phyloP scores from a whole-genome alignment of 2,113 vertebrate species.

The Urocolius indicus region DNA sequence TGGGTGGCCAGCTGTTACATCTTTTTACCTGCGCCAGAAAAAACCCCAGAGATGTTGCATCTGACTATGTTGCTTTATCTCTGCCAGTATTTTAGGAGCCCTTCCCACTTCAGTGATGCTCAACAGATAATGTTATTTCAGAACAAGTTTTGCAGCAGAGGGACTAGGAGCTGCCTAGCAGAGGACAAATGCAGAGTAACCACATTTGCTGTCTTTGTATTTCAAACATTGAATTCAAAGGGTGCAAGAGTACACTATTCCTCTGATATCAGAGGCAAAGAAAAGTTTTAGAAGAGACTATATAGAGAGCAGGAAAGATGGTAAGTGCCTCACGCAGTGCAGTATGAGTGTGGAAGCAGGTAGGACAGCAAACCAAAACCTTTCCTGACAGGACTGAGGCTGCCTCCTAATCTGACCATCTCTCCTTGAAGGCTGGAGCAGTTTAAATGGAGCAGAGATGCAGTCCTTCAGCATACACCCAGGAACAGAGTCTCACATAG shows the following conservation, averaged over 20 bases:
- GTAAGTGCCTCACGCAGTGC: too few relatives aligned
- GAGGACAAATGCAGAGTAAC: background rate
- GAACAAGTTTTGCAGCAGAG: background rate
- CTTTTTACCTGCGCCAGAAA: background rate
- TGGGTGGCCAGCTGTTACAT: background rate
- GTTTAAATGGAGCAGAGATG: background rate
- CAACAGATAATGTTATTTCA: conserved; percentile 29
- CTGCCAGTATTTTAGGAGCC: background rate
- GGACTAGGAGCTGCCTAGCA: background rate
- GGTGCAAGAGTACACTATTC: background rate
- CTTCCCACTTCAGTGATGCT: conserved; percentile 13
- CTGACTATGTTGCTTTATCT: background rate
- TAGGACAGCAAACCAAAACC: background rate
- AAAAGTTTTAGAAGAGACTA: background rate
- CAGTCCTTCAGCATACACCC: accelerated
- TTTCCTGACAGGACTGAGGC: background rate
- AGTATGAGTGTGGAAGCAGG: background rate
- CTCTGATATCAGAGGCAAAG: background rate
- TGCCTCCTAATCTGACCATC: background rate
- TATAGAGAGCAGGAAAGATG: background rate
- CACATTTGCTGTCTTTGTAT: background rate
- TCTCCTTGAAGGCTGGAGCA: background rate
- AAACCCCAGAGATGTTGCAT: background rate
- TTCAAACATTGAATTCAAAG: conserved; percentile 8
- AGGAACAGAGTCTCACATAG: accelerated